Base-by-base conservation (phyloP, 2,113 vertebrate species). In the Hymenochirus boettgeri region DNA sequence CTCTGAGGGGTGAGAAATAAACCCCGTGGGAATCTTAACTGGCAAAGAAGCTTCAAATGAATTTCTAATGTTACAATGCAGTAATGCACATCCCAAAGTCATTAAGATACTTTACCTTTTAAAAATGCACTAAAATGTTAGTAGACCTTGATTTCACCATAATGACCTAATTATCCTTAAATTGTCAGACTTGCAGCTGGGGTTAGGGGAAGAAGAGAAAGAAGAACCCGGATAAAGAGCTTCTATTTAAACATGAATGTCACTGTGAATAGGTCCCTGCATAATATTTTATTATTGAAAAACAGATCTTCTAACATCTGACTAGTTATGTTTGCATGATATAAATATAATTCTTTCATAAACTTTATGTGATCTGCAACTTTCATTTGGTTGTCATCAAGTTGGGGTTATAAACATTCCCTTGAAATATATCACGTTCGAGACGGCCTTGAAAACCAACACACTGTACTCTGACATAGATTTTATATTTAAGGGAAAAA, bases 81-180 rank as follows among this genome's bases (percentile, higher is more conserved):
- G 39, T 65, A 50, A 65, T 65, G 54, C 19, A 48, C 53, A 57
- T 53, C 63, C 63, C 63, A 31, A 65, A 65, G 54, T 65, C 39
- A 57, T 46, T 23, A 11, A 57, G 29, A 27, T 57, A 37, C 17
- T 57, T 27, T 42, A 24, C 37, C 47, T 53, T 57, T 55, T 65
- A 47, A 33, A 37, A 9, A 57, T 15, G 4, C 17, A 48, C 35
- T 26, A 22, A 45, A 46, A 42, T 45, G 22, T 35, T 57, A 23
- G 35, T 19, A 12, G 23, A 37, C 35, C 39, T 42, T 57, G 48
- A 65, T 57, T 48, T 17, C 22, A 21, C 25, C 45, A 25, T 24
- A 48, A 48, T 57, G 53, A 57, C 53, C 42, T 35, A 35, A 65
- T 50, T 65, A 57, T 25, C 21, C 37, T 37, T 11, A 35, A 57